A percentile compares a stretch with the other conserved stretches of the same genome.
phyloP scores from a whole-genome alignment of 2,797 vertebrate genomes.

The Anguilla marmorata region DNA sequence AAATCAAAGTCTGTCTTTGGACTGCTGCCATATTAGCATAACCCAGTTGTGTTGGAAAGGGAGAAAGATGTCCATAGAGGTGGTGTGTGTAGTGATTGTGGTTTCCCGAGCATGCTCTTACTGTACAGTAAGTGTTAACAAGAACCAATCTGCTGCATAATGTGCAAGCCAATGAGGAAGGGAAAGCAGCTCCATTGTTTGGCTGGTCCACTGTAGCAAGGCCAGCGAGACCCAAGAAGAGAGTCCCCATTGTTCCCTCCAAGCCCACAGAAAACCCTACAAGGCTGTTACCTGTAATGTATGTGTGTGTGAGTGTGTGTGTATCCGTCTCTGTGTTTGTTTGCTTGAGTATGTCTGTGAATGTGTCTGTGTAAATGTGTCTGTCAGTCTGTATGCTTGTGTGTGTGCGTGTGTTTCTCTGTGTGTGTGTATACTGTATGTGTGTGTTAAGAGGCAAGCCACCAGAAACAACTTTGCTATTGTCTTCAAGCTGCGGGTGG shows the following conservation, averaged over 20 bases:
- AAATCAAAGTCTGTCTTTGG: not conserved
- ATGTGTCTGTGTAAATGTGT: not conserved
- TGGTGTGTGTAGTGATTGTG: not conserved
- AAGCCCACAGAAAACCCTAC: conserved; percentile 26
- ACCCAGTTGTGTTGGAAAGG: not conserved
- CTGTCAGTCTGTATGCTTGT: not conserved
- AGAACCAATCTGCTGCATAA: conserved; percentile 1
- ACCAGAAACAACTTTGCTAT: conserved; percentile 27
- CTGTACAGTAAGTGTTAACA: not conserved
- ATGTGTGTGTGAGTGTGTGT: not conserved
- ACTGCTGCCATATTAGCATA: not conserved
- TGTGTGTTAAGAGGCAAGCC: conserved; percentile 1
- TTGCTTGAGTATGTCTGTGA: not conserved
- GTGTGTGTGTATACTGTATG: not conserved
- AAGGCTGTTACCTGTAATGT: conserved; percentile 35
- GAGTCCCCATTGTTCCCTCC: conserved; percentile 33
- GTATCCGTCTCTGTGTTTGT: not conserved
- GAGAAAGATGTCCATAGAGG: not conserved
- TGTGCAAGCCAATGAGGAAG: conserved; percentile 26
- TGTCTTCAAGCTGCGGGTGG: conserved; percentile 11
- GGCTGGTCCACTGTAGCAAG: conserved; percentile 21
- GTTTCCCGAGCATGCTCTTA: not conserved
- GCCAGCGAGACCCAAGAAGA: not conserved
- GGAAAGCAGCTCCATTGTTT: conserved; percentile 29
- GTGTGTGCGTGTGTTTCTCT: not conserved